A percentile compares a stretch with the other conserved stretches of the same genome.
Conservation (phyloP, 2,113 vertebrate species). For the Orientallactaga bullata region DNA sequence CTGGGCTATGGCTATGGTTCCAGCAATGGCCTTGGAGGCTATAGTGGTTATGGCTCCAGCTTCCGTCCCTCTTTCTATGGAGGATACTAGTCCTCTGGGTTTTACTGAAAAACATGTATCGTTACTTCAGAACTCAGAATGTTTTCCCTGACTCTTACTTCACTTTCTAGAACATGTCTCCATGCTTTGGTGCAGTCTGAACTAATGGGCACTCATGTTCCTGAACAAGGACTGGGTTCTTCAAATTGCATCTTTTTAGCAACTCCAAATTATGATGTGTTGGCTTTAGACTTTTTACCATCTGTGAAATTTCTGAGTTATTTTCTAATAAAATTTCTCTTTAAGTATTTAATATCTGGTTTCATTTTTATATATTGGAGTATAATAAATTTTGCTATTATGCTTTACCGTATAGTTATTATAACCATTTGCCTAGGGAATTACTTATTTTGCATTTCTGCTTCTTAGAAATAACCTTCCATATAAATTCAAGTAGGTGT, state of each 20-base stretch:
- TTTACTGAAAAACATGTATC: not conserved
- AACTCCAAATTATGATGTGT: slow-evolving; percentile 9
- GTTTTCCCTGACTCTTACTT: not conserved
- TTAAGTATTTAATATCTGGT: not conserved
- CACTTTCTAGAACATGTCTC: not conserved
- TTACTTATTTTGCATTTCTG: not conserved
- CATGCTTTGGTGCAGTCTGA: not conserved
- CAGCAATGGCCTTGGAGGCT: not conserved
- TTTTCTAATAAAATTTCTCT: slow-evolving; percentile 30
- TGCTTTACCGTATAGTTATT: not conserved
- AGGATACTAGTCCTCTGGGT: not conserved
- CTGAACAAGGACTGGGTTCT: no score
- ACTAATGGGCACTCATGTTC: not conserved
- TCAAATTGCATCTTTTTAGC: not conserved
- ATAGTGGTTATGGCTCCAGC: not conserved
- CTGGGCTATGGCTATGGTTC: not conserved
- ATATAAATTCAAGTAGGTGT: not conserved
- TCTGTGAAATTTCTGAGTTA: not conserved
- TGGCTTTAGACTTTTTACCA: not conserved
- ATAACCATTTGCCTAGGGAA: not conserved
- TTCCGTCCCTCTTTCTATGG: not conserved
- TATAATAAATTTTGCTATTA: not conserved
- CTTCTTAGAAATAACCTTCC: not conserved
- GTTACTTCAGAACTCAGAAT: not conserved
- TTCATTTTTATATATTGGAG: not conserved